Evolutionary conservation across 2,797 vertebrate genomes (phyloP).

Genomic region (Loris lydekkerianus): DNA sequence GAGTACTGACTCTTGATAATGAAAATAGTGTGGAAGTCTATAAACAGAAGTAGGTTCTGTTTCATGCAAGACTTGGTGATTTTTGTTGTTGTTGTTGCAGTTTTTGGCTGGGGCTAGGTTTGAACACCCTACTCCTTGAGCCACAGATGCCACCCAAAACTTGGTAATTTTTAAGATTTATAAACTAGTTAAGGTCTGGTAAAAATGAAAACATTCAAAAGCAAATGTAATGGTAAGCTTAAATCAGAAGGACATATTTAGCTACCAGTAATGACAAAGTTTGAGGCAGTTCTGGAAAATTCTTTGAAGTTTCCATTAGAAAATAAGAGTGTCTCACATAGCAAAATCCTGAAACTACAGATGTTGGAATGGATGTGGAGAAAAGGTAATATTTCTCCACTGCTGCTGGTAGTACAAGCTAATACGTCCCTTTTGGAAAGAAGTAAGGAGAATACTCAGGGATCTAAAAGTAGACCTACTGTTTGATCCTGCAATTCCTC

Average conservation of each 20-base stretch:
- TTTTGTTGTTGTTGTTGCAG: background rate
- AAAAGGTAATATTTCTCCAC: no score
- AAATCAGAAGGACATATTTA: background rate
- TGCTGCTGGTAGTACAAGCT: no score
- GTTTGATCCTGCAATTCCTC: no score
- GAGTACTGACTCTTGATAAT: background rate
- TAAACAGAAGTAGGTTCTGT: background rate
- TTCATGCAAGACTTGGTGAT: background rate
- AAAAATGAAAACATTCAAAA: slow-evolving; percentile 29
- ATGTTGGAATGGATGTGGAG: no score
- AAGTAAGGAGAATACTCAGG: no score
- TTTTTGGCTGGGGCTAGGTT: no score
- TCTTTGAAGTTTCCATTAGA: background rate
- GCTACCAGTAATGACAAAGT: background rate
- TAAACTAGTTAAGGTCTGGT: background rate
- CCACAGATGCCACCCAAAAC: background rate
- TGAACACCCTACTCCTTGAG: no score
- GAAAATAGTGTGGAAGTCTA: background rate
- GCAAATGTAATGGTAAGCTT: background rate
- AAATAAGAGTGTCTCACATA: background rate
- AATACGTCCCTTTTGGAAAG: no score
- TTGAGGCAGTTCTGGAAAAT: background rate
- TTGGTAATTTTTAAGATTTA: background rate
- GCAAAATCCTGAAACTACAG: no score
- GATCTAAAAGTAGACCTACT: no score